Conservation (phyloP, 30 jellyfish, hydroid and myxozoan species). For the Nemopilema nomurai region DNA sequence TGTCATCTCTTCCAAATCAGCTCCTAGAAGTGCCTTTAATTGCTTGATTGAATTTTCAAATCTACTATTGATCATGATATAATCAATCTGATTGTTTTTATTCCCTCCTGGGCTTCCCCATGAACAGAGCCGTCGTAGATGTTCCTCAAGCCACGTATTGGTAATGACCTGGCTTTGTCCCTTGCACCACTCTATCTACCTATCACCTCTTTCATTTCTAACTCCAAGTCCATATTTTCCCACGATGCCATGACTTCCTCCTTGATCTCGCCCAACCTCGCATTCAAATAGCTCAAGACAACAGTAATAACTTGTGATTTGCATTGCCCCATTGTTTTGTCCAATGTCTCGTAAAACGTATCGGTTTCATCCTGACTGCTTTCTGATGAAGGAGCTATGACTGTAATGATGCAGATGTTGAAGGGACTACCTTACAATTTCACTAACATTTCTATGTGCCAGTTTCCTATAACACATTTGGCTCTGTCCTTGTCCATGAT, state of each 20-base stretch:
- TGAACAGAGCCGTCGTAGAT: constrained; percentile 16
- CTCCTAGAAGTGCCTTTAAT: constrained; percentile 10
- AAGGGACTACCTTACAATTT: constrained; percentile 5
- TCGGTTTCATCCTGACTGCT: constrained; percentile 21
- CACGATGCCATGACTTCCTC: neutral
- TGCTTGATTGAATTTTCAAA: constrained; percentile 14
- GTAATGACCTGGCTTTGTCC: constrained; percentile 1
- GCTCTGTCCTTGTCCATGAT: neutral
- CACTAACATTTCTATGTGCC: constrained; percentile 13
- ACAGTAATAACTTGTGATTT: constrained; percentile 17
- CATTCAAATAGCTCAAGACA: constrained; percentile 35
- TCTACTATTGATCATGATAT: constrained; percentile 19
- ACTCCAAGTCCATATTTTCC: constrained; percentile 27
- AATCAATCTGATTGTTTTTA: constrained; percentile 27
- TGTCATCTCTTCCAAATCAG: constrained; percentile 27
- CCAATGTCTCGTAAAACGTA: constrained; percentile 20
- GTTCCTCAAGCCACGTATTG: constrained; percentile 29
- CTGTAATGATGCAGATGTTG: constrained; percentile 9
- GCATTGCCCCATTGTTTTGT: neutral
- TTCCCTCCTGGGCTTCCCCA: constrained; percentile 33
- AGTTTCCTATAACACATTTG: constrained; percentile 18
- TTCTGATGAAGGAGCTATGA: constrained; percentile 39
- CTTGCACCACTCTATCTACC: constrained; percentile 15
- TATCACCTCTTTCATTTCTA: constrained; percentile 34
- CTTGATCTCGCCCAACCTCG: constrained; percentile 20